phyloP scores from a whole-genome alignment of 1,140 invertebrate species.

The Antheraea mylitta region DNA sequence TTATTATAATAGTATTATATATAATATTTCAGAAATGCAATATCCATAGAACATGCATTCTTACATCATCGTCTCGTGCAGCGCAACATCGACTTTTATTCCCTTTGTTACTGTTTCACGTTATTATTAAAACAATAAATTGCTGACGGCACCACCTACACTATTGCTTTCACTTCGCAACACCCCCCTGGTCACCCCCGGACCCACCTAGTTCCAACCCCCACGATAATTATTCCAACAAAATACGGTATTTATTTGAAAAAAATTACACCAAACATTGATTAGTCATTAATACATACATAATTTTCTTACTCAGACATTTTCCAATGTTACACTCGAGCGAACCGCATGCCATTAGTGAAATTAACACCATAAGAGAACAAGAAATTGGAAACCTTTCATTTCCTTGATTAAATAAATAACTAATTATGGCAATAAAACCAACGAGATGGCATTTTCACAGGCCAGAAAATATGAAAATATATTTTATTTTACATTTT shows the following conservation, averaged over 20 bases:
- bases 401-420: conserved; percentile 17
- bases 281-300: conserved; percentile 26
- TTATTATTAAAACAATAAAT: conserved; percentile 79
- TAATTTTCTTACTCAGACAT: not conserved
- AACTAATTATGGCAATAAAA: conserved; percentile 14
- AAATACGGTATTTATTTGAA: conserved; percentile 39
- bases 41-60: conserved; percentile 25
- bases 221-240: conserved; percentile 38
- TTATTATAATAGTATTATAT: too few relatives aligned
- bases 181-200: conserved; percentile 23
- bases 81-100: conserved; percentile 65
- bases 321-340: not conserved
- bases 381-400: conserved; percentile 4
- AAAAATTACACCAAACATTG: conserved; percentile 32
- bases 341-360: not conserved
- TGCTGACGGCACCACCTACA: conserved; percentile 71
- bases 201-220: conserved; percentile 12
- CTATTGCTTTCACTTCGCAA: conserved; percentile 69
- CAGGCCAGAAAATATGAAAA: not conserved
- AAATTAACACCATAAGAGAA: conserved; percentile 10
- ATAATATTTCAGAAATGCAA: not conserved
- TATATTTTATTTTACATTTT: not conserved
- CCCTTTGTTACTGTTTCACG: conserved; percentile 73
- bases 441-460: conserved; percentile 4
- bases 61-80: conserved; percentile 25